These are phyloP conservation scores for Melanotaenia nigrans DNA, from an alignment of 2,797 vertebrate genomes.

Conservation along the genomic window DNA sequence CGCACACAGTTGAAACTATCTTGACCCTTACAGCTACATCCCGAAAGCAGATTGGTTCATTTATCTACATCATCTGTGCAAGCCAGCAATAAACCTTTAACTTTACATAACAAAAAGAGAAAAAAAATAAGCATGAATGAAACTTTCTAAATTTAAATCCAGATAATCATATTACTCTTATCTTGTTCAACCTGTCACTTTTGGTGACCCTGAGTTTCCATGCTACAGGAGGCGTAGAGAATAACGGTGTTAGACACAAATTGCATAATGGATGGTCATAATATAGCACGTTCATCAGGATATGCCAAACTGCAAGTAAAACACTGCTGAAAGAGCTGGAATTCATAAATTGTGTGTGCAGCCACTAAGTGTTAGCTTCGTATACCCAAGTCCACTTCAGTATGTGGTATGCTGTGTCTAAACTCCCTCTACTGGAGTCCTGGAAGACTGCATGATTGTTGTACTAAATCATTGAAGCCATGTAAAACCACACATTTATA, in stretches of 20 bases:
- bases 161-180: no score
- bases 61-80: slow-evolving; percentile 54
- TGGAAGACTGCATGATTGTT: slow-evolving; percentile 37
- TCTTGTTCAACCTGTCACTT: not conserved
- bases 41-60: slow-evolving; percentile 54
- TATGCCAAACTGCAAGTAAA: not conserved
- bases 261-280: not conserved
- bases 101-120: not conserved
- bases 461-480: not conserved
- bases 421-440: slow-evolving; percentile 77
- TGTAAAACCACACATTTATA: not conserved
- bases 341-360: not conserved
- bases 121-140: no score
- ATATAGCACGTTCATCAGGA: not conserved
- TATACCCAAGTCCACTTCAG: not conserved
- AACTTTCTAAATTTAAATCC: no score
- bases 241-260: not conserved
- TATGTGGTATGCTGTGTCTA: slow-evolving; percentile 51
- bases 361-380: not conserved
- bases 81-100: not conserved
- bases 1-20: slow-evolving; percentile 23
- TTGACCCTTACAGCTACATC: slow-evolving; percentile 42
- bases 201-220: not conserved
- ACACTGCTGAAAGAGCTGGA: not conserved
- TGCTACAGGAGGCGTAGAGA: no score